Conservation (phyloP, 2,113 vertebrate species). For the Capra hircus region DNA sequence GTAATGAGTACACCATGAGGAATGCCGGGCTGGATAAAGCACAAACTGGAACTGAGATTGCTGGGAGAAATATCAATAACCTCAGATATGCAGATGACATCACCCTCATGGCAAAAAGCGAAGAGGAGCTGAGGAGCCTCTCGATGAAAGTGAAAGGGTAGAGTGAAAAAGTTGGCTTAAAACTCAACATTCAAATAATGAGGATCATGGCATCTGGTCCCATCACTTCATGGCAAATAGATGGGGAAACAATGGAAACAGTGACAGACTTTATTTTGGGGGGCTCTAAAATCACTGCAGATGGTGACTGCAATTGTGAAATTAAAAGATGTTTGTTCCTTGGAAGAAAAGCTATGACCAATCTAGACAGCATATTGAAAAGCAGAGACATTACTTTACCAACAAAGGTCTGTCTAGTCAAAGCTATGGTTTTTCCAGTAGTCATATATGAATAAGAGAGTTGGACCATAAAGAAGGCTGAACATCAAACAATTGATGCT, state of each 20-base stretch:
- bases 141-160: neutral
- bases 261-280: neutral
- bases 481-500: rapidly evolving
- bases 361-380: neutral
- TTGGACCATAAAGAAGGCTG: neutral
- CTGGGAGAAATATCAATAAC: neutral
- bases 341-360: neutral
- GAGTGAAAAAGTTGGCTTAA: neutral
- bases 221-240: neutral
- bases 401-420: neutral
- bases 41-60: neutral
- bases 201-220: neutral
- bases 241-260: neutral
- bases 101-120: neutral
- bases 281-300: neutral
- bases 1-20: neutral
- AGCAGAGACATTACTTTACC: neutral
- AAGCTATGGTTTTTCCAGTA: neutral
- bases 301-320: neutral
- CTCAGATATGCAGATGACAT: neutral
- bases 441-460: neutral
- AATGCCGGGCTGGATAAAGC: neutral
- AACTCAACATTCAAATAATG: neutral
- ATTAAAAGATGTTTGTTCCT: neutral
- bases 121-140: neutral